Base-by-base conservation (phyloP, 1,140 invertebrate species). In the Phenacoccus solenopsis region DNA sequence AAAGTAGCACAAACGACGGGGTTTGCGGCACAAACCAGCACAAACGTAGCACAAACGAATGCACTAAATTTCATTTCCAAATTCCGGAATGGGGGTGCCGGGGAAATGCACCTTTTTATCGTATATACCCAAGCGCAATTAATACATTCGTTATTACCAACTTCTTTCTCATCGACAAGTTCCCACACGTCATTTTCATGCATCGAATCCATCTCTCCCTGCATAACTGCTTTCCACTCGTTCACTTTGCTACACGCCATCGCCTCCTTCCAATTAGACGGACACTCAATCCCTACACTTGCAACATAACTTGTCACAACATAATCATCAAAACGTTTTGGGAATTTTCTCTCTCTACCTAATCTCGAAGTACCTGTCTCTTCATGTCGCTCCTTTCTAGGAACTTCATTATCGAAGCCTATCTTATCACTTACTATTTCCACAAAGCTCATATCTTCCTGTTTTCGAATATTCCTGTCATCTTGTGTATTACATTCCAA, bases 111-210 rank as follows among this genome's bases (percentile, higher is more conserved):
- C n/a, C n/a, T n/a, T n/a, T n/a, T n/a, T n/a, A n/a, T n/a, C n/a
- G n/a, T 28, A 71, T 69, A 71, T 16, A 71, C 67, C 64, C 28
- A 71, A 21, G 32, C 56, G 1, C 16, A 68, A 21, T 56, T 25
- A 16, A 28, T 21, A 2, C 67, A 28, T 64, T 70, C 5, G 12
- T 13, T 28, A 70, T 68, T 49, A 7, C 13, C 13, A 7, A 32
- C 13, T 7, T 32, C 13, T 7, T 32, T 13, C 30, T 5, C 30
- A 32, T 59, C 22, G 13, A 70, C 70, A 4, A 57, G 12, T 57
- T 59, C 49, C 69, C 69, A 70, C 16, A 32, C 35, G 22, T 38
- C 20, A 25, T 70, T 70, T 49, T 56, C 27, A 1, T 57, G 22
- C 13, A 70, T 56, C 3, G 35, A 57, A 3, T 59, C 21, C 9